phyloP scores from a whole-genome alignment of 1,140 invertebrate species.

The Bombus confusus region DNA sequence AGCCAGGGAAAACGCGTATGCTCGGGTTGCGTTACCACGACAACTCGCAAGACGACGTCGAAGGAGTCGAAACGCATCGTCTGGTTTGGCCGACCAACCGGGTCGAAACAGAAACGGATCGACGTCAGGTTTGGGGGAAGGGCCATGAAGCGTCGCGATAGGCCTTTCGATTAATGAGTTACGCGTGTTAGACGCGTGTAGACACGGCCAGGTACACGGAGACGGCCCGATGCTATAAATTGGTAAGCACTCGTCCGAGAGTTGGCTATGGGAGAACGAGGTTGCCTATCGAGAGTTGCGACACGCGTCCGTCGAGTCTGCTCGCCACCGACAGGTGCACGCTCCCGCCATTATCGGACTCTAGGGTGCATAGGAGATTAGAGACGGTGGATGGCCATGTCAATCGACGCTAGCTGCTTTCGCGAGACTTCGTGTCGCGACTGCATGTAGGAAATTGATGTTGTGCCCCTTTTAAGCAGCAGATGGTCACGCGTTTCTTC shows the following conservation, averaged over 20 bases:
- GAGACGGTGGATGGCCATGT: not conserved
- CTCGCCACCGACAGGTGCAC: conserved; percentile 51
- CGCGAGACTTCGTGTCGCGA: not conserved
- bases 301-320: not conserved
- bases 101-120: not conserved
- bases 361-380: conserved; percentile 62
- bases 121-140: not conserved
- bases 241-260: conserved; percentile 48
- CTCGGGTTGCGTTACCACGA: conserved; percentile 53
- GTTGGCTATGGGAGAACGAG: not conserved
- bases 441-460: not conserved
- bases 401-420: not conserved
- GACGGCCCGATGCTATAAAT: conserved; percentile 49
- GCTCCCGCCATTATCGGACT: conserved; percentile 59
- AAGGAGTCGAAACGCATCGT: not conserved
- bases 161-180: conserved; percentile 54
- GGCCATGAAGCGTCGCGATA: not conserved
- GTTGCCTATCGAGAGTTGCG: conserved; percentile 1
- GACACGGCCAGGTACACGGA: conserved; percentile 50
- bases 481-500: not conserved
- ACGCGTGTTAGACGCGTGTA: conserved; percentile 40
- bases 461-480: not conserved
- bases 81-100: too few relatives aligned
- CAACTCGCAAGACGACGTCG: conserved; percentile 16
- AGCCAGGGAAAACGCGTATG: not conserved